Conservation (phyloP, 2,888 invertebrate species). For the Caradrina clavipalpis region DNA sequence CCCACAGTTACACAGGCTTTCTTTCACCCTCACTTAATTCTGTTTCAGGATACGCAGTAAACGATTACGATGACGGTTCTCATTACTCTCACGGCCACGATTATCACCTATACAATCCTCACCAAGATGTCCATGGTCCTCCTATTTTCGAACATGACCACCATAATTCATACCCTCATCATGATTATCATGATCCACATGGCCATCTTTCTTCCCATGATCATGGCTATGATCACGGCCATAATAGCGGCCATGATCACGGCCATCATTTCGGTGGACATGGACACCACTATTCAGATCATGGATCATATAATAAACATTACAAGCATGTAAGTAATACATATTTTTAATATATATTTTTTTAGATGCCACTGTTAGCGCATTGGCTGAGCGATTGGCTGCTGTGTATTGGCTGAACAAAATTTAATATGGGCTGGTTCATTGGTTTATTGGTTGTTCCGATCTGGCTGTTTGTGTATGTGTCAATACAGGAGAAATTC, state of each 20-base stretch:
- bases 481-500: no score
- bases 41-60: constrained; percentile 76
- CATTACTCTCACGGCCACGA: constrained; percentile 77
- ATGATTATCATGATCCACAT: constrained; percentile 65
- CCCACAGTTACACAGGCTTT: not conserved
- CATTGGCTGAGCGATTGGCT: no score
- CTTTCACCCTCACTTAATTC: not conserved
- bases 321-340: constrained; percentile 80
- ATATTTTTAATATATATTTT: no score
- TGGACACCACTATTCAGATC: constrained; percentile 65
- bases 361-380: no score
- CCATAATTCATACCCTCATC: constrained; percentile 29
- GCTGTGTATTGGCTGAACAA: no score
- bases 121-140: constrained; percentile 68
- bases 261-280: constrained; percentile 65
- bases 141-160: constrained; percentile 48
- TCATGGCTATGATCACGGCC: constrained; percentile 39
- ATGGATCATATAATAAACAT: constrained; percentile 77
- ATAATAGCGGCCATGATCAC: constrained; percentile 34
- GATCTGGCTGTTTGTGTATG: no score
- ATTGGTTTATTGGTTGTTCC: no score
- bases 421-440: no score
- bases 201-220: constrained; percentile 57
- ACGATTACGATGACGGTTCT: constrained; percentile 81
- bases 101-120: constrained; percentile 71